Percentiles rank a stretch among this genome's conserved stretches.
Evolutionary conservation across 2,797 vertebrate genomes (phyloP).

Genomic region (Oreochromis mossambicus): DNA sequence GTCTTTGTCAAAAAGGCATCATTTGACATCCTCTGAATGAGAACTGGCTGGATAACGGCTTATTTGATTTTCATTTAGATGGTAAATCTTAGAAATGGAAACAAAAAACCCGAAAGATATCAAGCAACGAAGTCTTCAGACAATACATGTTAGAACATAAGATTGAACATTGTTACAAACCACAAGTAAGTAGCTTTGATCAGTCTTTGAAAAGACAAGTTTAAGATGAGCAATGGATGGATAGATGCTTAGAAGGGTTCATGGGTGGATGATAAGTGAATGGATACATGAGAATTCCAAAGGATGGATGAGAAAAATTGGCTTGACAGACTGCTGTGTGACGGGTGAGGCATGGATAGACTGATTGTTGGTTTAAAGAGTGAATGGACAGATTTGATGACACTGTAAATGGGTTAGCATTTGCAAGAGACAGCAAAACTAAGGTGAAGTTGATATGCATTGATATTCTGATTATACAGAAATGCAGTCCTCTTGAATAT

Average conservation of each 20-base stretch:
- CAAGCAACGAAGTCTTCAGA: not conserved
- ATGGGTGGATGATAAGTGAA: not conserved
- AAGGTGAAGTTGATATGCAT: not conserved
- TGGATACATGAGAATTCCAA: not conserved
- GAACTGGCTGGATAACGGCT: not conserved
- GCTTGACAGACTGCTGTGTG: not conserved
- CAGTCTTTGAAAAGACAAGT: not conserved
- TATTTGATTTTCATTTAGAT: not conserved
- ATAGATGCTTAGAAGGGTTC: not conserved
- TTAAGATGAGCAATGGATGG: not conserved
- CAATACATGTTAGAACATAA: not conserved
- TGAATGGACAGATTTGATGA: not conserved
- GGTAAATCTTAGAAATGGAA: not conserved
- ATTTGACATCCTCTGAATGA: not conserved
- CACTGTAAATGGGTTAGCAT: not conserved
- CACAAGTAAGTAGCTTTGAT: not conserved
- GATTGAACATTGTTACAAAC: not conserved
- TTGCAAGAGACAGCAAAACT: constrained; percentile 6
- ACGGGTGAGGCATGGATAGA: not conserved
- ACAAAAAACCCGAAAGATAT: not conserved
- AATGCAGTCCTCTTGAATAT: constrained; percentile 19
- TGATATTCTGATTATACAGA: not conserved
- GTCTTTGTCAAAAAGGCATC: not conserved
- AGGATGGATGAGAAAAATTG: not conserved
- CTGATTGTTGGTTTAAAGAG: not conserved